Conservation (phyloP, 2,797 vertebrate species). For the Hoplostethus atlanticus region DNA sequence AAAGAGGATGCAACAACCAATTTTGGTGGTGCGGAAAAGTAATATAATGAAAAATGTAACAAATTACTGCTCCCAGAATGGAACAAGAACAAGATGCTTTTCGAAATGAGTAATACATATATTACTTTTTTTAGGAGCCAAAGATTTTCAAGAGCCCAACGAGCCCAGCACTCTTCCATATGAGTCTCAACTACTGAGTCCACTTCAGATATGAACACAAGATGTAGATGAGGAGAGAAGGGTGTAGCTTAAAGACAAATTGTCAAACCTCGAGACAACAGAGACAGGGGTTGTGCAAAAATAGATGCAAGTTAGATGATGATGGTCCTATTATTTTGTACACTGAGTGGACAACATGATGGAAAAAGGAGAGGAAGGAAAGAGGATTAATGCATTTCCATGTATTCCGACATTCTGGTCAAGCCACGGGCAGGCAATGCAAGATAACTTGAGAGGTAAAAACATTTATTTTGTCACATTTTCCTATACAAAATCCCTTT, state of each 20-base stretch:
- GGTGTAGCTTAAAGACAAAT: too few relatives aligned
- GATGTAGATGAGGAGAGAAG: too few relatives aligned
- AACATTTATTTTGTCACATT: constrained; percentile 94
- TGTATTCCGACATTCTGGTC: not conserved
- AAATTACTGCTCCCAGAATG: too few relatives aligned
- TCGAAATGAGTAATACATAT: too few relatives aligned
- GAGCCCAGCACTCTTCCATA: too few relatives aligned
- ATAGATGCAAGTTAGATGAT: not conserved
- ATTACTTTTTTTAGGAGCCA: too few relatives aligned
- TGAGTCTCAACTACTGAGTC: too few relatives aligned
- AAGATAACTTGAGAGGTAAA: constrained; percentile 82
- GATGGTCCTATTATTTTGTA: not conserved
- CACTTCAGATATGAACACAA: not conserved
- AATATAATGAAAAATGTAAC: too few relatives aligned
- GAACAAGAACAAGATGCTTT: too few relatives aligned
- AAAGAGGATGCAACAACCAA: not conserved
- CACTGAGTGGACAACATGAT: not conserved
- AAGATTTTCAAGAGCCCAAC: too few relatives aligned
- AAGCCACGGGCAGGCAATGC: constrained; percentile 22
- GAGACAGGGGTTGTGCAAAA: not conserved
- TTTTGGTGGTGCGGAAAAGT: not conserved
- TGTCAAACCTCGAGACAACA: not conserved
- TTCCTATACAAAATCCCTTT: constrained; percentile 91
- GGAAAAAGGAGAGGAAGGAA: not conserved
- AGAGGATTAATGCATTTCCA: constrained; percentile 6